These are phyloP conservation scores for Nipponia nippon DNA, from an alignment of 2,113 vertebrate genomes.

Conservation along the genomic window DNA sequence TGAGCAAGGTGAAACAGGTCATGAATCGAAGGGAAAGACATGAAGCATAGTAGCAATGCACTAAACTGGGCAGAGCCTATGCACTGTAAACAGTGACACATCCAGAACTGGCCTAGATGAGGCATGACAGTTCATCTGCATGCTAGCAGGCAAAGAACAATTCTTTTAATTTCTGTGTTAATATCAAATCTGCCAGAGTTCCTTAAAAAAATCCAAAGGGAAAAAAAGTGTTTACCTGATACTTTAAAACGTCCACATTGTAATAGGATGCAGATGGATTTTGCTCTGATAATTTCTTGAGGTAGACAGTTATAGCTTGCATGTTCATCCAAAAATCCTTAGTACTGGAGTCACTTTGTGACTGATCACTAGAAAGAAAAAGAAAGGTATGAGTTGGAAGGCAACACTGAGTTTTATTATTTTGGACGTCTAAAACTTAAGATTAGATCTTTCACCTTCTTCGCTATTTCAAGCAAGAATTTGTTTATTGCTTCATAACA, in stretches of 20 bases:
- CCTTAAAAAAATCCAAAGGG: background rate
- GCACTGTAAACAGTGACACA: background rate
- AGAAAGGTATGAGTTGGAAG: background rate
- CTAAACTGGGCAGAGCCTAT: background rate
- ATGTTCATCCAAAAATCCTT: constrained; percentile 99
- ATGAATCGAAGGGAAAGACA: background rate
- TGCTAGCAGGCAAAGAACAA: background rate
- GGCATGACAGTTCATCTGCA: background rate
- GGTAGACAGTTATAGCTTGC: constrained; percentile 94
- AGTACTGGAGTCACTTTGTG: constrained; percentile 87
- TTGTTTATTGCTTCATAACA: background rate
- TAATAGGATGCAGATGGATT: constrained; percentile 94
- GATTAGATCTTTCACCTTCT: background rate
- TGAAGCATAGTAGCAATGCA: background rate
- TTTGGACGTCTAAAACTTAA: background rate
- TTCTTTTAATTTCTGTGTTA: background rate
- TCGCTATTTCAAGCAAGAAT: background rate
- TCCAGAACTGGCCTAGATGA: background rate
- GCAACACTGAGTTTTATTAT: background rate
- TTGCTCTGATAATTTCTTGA: constrained; percentile 94
- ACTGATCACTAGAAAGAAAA: constrained; percentile 82
- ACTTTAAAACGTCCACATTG: constrained; percentile 96
- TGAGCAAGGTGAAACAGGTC: background rate
- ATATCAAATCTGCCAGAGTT: background rate
- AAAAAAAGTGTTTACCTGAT: constrained; percentile 83